Percentiles rank a stretch among this genome's conserved stretches.
Conservation (phyloP, 1,140 invertebrate species). For the Orius laevigatus region DNA sequence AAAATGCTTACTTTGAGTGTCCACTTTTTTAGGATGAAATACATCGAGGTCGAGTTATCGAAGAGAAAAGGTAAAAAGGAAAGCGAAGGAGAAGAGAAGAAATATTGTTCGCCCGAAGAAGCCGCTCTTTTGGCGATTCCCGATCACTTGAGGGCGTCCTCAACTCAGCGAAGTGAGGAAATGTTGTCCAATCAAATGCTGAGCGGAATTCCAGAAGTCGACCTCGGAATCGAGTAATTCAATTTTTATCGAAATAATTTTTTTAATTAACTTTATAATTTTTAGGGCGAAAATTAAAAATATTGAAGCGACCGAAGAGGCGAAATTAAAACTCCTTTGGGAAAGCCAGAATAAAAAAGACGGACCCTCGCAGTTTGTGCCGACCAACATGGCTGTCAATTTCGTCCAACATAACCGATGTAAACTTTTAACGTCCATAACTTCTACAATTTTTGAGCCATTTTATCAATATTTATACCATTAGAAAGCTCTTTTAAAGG, state of each 20-base stretch:
- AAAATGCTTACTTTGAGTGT: not conserved
- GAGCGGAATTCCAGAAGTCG: constrained; percentile 98
- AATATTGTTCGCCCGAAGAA: constrained; percentile 72
- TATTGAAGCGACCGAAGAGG: constrained; percentile 95
- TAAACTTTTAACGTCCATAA: too few relatives aligned
- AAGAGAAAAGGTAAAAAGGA: constrained; percentile 58
- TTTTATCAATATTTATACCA: too few relatives aligned
- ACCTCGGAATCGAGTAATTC: constrained; percentile 87
- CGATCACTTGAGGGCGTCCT: constrained; percentile 67
- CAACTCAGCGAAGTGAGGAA: constrained; percentile 72
- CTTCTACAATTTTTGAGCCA: too few relatives aligned
- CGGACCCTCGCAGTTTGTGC: constrained; percentile 90
- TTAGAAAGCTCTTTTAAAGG: too few relatives aligned
- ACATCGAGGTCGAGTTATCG: constrained; percentile 82
- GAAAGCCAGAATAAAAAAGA: constrained; percentile 83
- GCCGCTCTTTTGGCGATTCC: constrained; percentile 70
- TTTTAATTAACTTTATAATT: constrained; percentile 13
- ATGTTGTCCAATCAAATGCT: constrained; percentile 99
- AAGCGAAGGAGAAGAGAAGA: constrained; percentile 30
- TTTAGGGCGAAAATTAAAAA: constrained; percentile 84
- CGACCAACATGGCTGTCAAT: constrained; percentile 94
- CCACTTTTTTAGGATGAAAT: constrained; percentile 62
- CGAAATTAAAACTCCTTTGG: constrained; percentile 78
- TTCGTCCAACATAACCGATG: constrained; percentile 94
- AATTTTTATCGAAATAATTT: not conserved